phyloP scores from a whole-genome alignment of 2,113 vertebrate species.

The Microcebus ravelobensis region DNA sequence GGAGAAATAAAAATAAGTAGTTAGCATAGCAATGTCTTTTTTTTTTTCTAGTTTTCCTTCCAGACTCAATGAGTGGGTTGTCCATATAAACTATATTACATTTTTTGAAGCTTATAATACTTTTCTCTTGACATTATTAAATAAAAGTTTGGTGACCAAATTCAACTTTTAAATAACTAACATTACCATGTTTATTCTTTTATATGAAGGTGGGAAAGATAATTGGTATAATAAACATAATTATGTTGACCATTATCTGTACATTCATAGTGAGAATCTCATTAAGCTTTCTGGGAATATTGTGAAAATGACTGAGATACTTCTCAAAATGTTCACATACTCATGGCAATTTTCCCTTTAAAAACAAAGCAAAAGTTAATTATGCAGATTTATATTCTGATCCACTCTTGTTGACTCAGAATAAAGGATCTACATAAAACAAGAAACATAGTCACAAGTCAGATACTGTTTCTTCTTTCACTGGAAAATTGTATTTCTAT shows the following conservation, averaged over 20 bases:
- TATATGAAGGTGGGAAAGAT: neutral
- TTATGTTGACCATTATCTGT: neutral
- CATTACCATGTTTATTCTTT: neutral
- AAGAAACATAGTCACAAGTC: neutral
- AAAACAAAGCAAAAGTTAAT: slow-evolving; percentile 57
- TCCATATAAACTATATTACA: neutral
- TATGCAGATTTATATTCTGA: slow-evolving; percentile 37
- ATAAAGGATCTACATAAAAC: neutral
- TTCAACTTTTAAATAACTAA: neutral
- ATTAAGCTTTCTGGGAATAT: slow-evolving; percentile 40
- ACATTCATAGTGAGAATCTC: neutral
- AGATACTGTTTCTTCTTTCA: slow-evolving; percentile 36
- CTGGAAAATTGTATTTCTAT: slow-evolving; percentile 20
- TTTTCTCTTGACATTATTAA: slow-evolving; percentile 26
- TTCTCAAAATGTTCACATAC: neutral
- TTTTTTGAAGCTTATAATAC: neutral
- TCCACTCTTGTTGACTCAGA: neutral
- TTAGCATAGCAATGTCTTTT: neutral
- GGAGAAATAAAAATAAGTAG: neutral
- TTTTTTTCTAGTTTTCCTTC: neutral
- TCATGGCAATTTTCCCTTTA: slow-evolving; percentile 14
- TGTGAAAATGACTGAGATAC: slow-evolving; percentile 2
- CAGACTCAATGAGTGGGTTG: neutral
- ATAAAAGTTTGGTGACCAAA: neutral
- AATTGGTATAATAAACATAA: slow-evolving; percentile 15